Evolutionary conservation across 1,140 invertebrate species (phyloP).

Genomic region (Eubasilissa regina): DNA sequence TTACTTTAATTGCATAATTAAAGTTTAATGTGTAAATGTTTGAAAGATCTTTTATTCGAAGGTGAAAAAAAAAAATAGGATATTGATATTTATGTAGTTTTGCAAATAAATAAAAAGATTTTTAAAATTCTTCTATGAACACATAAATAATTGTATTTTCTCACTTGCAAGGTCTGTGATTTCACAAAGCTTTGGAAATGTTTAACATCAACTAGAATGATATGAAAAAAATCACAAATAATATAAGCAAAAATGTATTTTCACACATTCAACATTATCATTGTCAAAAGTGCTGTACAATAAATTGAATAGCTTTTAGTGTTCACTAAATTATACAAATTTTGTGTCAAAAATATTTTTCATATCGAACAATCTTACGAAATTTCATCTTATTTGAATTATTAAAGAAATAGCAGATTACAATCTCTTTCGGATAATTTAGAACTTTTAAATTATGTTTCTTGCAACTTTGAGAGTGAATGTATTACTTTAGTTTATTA

Average conservation of each 20-base stretch:
- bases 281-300: constrained; percentile 27
- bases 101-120: not conserved
- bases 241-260: constrained; percentile 15
- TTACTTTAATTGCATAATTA: no score
- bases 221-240: constrained; percentile 2
- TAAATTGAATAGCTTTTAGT: constrained; percentile 21
- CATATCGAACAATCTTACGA: not conserved
- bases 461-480: not conserved
- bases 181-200: not conserved
- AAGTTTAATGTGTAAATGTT: no score
- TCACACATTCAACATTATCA: not conserved
- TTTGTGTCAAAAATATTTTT: constrained; percentile 12
- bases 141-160: constrained; percentile 2
- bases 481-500: not conserved
- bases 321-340: no score
- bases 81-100: no score
- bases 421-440: no score
- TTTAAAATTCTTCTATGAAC: not conserved
- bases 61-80: no score
- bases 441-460: no score
- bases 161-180: not conserved
- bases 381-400: no score
- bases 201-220: constrained; percentile 2
- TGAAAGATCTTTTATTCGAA: no score
- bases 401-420: no score